These are phyloP conservation scores for Alectoris magna DNA, from an alignment of 2,797 vertebrate species.

Conservation along the genomic window DNA sequence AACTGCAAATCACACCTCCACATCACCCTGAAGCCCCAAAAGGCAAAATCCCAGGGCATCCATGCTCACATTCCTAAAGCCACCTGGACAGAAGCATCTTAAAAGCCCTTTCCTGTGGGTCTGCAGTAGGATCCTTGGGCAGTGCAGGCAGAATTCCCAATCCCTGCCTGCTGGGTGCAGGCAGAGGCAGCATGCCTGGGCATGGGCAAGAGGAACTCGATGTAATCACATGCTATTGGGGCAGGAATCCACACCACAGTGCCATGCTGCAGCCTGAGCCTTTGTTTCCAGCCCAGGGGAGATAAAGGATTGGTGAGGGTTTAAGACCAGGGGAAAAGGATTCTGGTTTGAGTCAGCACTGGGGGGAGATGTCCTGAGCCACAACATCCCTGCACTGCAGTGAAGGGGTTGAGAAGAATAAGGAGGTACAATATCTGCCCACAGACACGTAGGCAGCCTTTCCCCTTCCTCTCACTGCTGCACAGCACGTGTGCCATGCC, in stretches of 20 bases:
- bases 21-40: not conserved
- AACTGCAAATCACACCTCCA: not conserved
- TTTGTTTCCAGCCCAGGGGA: not conserved
- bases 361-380: not conserved
- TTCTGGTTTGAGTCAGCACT: not conserved
- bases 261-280: accelerated
- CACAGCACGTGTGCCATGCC: too few species aligned
- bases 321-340: not conserved
- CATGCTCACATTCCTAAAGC: not conserved
- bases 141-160: conserved; percentile 5
- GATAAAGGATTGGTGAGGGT: not conserved
- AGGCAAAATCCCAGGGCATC: not conserved
- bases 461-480: not conserved
- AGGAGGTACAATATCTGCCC: not conserved
- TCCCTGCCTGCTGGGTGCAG: accelerated
- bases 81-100: not conserved
- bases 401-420: not conserved
- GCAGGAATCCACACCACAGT: accelerated
- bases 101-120: not conserved
- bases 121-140: not conserved
- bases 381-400: not conserved
- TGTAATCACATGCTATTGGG: accelerated
- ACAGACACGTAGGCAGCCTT: not conserved
- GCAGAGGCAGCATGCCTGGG: accelerated
- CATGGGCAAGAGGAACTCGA: accelerated